Conservation (phyloP, 2,797 vertebrate genomes). For the Pyrocephalus nanus region DNA sequence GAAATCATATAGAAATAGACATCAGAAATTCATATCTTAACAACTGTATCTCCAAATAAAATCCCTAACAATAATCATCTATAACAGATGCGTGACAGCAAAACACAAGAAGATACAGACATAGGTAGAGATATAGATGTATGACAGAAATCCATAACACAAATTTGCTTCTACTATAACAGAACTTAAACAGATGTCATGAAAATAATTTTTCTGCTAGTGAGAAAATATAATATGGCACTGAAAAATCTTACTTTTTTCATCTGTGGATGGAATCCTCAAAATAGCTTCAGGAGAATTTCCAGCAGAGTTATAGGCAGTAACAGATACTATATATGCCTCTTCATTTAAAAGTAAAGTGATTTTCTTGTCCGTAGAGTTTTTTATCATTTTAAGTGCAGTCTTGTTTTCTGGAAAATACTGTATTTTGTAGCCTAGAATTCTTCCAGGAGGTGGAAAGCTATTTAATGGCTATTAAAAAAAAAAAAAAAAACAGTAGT, state of each 20-base stretch:
- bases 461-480: constrained; percentile 33
- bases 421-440: constrained; percentile 70
- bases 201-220: neutral
- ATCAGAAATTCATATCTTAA: neutral
- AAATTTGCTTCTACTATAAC: neutral
- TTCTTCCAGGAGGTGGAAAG: constrained; percentile 38
- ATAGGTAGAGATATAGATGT: neutral
- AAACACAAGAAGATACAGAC: neutral
- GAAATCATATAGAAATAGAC: neutral
- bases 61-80: neutral
- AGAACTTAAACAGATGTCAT: neutral
- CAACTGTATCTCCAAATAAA: neutral
- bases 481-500: neutral
- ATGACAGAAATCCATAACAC: neutral
- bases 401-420: constrained; percentile 63
- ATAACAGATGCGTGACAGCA: neutral
- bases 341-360: constrained; percentile 55
- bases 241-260: constrained; percentile 55
- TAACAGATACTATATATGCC: constrained; percentile 59
- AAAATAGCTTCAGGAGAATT: constrained; percentile 64
- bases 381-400: neutral
- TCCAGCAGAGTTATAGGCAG: constrained; percentile 72
- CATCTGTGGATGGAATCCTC: constrained; percentile 72
- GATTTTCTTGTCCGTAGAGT: neutral
- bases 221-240: neutral